A percentile compares a stretch with the other conserved stretches of the same genome.
Evolutionary conservation across 2,888 invertebrate species (phyloP).

Genomic region (Ectobius pallidus): DNA sequence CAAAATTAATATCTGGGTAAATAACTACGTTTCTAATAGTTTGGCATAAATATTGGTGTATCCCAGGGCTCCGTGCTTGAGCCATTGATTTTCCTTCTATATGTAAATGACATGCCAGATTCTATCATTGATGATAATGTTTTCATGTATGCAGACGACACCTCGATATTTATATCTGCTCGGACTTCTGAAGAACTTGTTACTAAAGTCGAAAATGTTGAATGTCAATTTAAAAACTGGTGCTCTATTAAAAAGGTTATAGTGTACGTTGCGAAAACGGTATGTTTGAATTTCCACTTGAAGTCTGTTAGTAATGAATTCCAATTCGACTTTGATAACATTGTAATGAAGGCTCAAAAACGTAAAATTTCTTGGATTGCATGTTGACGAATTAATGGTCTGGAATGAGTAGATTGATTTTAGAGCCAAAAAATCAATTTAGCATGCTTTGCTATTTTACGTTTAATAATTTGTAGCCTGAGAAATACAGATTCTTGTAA

Average conservation of each 20-base stretch:
- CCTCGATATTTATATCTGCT: background rate
- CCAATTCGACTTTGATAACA: background rate
- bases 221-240: too few species aligned
- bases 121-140: background rate
- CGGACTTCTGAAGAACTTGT: too few species aligned
- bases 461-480: background rate
- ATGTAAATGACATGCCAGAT: background rate
- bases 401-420: background rate
- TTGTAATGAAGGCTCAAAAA: too few species aligned
- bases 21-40: too few species aligned
- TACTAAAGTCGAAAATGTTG: background rate
- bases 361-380: too few species aligned
- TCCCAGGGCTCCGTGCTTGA: background rate
- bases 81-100: background rate
- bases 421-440: background rate
- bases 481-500: too few species aligned
- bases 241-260: too few species aligned
- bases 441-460: background rate
- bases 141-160: background rate
- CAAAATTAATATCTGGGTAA: background rate
- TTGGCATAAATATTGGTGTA: background rate
- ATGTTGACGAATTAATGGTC: too few species aligned
- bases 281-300: too few species aligned
- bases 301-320: background rate
- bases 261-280: too few species aligned